phyloP scores from a whole-genome alignment of 2,888 invertebrate species.

The Caradrina clavipalpis region DNA sequence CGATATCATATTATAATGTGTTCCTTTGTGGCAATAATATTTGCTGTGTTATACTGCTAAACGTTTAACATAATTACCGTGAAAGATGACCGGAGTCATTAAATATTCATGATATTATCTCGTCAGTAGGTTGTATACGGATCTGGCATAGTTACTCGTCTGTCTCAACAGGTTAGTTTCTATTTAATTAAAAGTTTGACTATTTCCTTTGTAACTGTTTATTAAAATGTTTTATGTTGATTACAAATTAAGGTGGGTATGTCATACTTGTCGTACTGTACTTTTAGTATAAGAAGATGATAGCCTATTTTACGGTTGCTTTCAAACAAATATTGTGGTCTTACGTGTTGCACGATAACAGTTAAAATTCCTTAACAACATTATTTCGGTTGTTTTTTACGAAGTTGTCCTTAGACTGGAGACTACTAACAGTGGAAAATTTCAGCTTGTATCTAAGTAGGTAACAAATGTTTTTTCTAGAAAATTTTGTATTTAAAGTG shows the following conservation, averaged over 20 bases:
- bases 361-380: background rate
- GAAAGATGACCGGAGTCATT: slow-evolving; percentile 76
- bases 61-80: slow-evolving; percentile 66
- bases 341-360: background rate
- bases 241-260: background rate
- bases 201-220: slow-evolving; percentile 34
- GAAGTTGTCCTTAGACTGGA: too few relatives aligned
- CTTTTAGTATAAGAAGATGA: too few relatives aligned
- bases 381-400: background rate
- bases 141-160: slow-evolving; percentile 69
- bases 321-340: background rate
- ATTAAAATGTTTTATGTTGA: background rate
- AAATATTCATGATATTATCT: slow-evolving; percentile 76
- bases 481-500: too few relatives aligned
- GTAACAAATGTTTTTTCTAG: background rate
- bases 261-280: too few relatives aligned
- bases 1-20: slow-evolving; percentile 56
- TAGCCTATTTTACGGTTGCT: background rate
- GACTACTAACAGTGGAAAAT: background rate
- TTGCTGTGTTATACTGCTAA: slow-evolving; percentile 68
- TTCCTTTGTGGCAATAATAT: slow-evolving; percentile 67
- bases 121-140: slow-evolving; percentile 63
- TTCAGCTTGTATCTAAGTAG: background rate
- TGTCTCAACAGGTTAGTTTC: slow-evolving; percentile 84
- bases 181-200: slow-evolving; percentile 64